phyloP scores from a whole-genome alignment of 2,797 vertebrate genomes.

The Fistularia tabacaria region DNA sequence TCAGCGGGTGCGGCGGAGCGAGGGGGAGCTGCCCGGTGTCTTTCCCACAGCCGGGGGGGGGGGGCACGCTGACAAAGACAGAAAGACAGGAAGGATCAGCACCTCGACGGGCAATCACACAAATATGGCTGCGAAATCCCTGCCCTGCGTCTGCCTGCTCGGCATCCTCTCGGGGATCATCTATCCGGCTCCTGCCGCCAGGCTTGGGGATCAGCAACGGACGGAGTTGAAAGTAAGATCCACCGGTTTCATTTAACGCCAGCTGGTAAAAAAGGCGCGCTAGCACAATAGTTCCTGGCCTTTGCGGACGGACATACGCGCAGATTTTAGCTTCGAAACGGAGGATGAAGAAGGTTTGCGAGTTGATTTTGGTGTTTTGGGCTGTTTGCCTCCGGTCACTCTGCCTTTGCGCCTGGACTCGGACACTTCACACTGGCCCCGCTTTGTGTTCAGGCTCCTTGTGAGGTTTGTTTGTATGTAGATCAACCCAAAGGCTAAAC shows the following conservation, averaged over 20 bases:
- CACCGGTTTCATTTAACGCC: slow-evolving; percentile 7
- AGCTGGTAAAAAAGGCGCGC: not conserved
- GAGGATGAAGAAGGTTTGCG: no score
- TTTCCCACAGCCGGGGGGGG: slow-evolving; percentile 50
- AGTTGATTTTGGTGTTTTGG: no score
- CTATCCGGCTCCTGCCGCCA: slow-evolving; percentile 36
- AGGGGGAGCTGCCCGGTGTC: slow-evolving; percentile 59
- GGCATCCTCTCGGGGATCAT: slow-evolving; percentile 57
- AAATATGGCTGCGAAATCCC: slow-evolving; percentile 68
- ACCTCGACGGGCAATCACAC: slow-evolving; percentile 29
- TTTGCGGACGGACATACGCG: no score
- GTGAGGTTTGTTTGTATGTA: not conserved
- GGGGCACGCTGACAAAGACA: slow-evolving; percentile 27
- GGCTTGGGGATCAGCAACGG: slow-evolving; percentile 55
- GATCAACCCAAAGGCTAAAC: slow-evolving; percentile 19
- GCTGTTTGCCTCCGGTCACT: no score
- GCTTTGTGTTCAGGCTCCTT: slow-evolving; percentile 6
- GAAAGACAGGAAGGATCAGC: slow-evolving; percentile 17
- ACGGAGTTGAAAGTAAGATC: slow-evolving; percentile 59
- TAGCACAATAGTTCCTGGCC: slow-evolving; percentile 1
- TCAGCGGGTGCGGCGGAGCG: slow-evolving; percentile 39
- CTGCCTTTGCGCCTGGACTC: no score
- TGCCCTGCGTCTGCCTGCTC: slow-evolving; percentile 56
- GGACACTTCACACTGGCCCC: not conserved
- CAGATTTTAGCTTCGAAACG: no score